A percentile compares a stretch with the other conserved stretches of the same genome.
Conservation (phyloP, 1,140 invertebrate genomes). For the Tigriopus japonicus region DNA sequence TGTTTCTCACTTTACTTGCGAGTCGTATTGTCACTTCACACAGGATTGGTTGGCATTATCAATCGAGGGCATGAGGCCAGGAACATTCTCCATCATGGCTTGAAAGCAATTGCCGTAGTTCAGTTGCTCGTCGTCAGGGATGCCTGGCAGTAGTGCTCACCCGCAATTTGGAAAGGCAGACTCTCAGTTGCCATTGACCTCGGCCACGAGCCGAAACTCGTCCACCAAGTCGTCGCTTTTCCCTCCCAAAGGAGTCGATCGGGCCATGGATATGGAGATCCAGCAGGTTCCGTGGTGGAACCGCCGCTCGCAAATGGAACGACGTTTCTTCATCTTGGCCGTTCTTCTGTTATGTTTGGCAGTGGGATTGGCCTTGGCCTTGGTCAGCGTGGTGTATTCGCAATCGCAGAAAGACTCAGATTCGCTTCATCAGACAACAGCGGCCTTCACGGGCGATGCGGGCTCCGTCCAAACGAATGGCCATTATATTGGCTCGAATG, state of each 20-base stretch:
- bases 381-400: constrained; percentile 31
- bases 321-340: constrained; percentile 44
- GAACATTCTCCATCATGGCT: too few relatives aligned
- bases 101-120: not conserved
- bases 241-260: not conserved
- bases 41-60: too few relatives aligned
- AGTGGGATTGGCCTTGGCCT: constrained; percentile 41
- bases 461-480: not conserved
- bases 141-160: not conserved
- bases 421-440: not conserved
- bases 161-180: not conserved
- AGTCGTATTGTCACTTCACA: too few relatives aligned
- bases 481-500: not conserved
- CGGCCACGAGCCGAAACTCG: not conserved
- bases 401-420: too few relatives aligned
- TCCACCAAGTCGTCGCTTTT: not conserved
- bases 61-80: too few relatives aligned
- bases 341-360: constrained; percentile 40
- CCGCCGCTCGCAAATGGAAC: constrained; percentile 52
- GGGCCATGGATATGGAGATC: constrained; percentile 6
- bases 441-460: not conserved
- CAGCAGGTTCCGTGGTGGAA: constrained; percentile 50
- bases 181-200: not conserved
- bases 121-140: not conserved
- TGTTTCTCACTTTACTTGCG: too few relatives aligned